Percentiles rank a stretch among this genome's conserved stretches.
Conservation (phyloP, 2,113 vertebrate species). For the Pagrus major region DNA sequence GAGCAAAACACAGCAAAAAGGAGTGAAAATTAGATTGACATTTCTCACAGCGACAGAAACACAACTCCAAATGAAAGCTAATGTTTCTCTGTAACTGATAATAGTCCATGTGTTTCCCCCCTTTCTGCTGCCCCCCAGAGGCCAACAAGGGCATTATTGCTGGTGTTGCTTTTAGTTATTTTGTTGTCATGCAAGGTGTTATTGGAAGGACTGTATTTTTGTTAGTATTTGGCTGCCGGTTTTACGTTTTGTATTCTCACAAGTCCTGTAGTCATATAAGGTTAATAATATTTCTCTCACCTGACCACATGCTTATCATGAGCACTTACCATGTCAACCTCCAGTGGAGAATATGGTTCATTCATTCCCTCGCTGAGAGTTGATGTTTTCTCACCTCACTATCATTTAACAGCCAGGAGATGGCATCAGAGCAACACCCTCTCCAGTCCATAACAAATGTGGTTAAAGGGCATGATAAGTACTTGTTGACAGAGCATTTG, state of each 20-base stretch:
- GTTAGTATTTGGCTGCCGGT: neutral
- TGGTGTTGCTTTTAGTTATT: neutral
- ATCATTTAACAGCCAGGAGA: slow-evolving; percentile 50
- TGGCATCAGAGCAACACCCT: slow-evolving; percentile 52
- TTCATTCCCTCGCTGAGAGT: neutral
- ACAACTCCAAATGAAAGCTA: neutral
- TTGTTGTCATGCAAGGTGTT: neutral
- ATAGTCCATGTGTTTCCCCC: neutral
- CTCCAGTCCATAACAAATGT: neutral
- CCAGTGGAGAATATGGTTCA: slow-evolving; percentile 16
- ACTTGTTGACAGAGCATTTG: slow-evolving; percentile 20
- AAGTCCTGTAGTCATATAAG: neutral
- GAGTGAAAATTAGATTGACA: neutral
- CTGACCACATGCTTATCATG: neutral
- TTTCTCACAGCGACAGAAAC: neutral
- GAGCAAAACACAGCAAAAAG: neutral
- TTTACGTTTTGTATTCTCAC: neutral
- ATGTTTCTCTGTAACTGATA: neutral
- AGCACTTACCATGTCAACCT: neutral
- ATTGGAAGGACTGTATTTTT: neutral
- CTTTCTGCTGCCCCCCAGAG: neutral
- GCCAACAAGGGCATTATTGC: neutral
- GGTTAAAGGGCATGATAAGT: slow-evolving; percentile 22
- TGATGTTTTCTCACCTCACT: neutral
- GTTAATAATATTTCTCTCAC: neutral